Base-by-base conservation (phyloP, 2,113 vertebrate species). In the Eudyptes chrysolophus region DNA sequence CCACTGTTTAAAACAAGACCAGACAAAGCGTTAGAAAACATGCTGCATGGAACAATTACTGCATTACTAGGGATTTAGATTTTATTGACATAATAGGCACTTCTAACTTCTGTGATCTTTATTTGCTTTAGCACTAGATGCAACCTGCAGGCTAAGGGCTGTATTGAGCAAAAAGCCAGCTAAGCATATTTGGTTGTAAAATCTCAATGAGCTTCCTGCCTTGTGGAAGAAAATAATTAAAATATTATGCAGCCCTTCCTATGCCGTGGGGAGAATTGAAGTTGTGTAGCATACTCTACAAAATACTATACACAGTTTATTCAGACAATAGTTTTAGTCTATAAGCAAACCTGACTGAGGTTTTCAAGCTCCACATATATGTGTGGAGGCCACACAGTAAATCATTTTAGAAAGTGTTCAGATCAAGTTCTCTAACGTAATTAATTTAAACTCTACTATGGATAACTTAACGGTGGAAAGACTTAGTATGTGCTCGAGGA, bases 21-120 rank as follows among this genome's bases (percentile, higher is more conserved):
- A 97, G 96, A 97, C 94, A 96, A 96, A 97, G 96, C 87, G 0
- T 84, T 94, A 95, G 95, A 95, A 96, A 97, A 97, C 92, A 95
- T 89, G 95, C 96, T 96, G 85, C 93, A 90, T 77, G 61, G 96
- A 97, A 97, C 95, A 98, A 97, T 97, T 94, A 93, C 96, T 96
- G 91, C 84, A 96, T 97, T 97, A 96, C 89, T 49, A 89, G 95
- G 94, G 94, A 94, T 96, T 96, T 96, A 92, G 90, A 96, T 97
- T 97, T 97, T 97, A 97, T 95, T 97, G 95, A 88, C 92, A 96
- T 96, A 96, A 96, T 96, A 96, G 94, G 87, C 94, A 96, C 93
- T 92, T 97, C 93, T 93, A 60, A 97, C 86, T 96, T 96, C 78
- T 96, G 78, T 96, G 87, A 94, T 97, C 93, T 97, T 97, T 95